phyloP scores from a whole-genome alignment of 2,888 invertebrate species.

The Limnephilus rhombicus region DNA sequence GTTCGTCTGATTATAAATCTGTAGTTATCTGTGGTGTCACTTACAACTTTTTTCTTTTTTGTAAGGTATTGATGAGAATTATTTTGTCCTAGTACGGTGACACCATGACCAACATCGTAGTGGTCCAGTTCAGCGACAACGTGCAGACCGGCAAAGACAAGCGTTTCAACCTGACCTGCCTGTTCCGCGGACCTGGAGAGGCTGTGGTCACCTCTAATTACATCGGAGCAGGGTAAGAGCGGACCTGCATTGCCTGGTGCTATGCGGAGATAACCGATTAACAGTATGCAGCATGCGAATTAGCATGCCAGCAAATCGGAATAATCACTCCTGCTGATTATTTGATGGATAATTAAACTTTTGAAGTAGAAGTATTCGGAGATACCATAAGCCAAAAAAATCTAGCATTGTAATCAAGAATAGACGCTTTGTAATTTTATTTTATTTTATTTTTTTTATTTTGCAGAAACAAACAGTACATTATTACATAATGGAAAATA shows the following conservation, averaged over 20 bases:
- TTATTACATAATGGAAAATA: too few relatives aligned
- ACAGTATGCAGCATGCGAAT: slow-evolving; percentile 49
- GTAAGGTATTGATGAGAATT: not conserved
- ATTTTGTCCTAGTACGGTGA: slow-evolving; percentile 86
- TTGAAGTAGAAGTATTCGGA: not conserved
- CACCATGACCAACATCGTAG: slow-evolving; percentile 95
- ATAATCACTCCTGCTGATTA: not conserved
- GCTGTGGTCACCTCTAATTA: slow-evolving; percentile 95
- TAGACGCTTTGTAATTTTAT: not conserved
- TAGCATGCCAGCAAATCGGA: slow-evolving; percentile 24
- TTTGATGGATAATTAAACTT: not conserved
- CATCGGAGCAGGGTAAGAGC: slow-evolving; percentile 91
- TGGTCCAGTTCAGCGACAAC: slow-evolving; percentile 95
- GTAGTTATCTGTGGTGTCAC: too few relatives aligned
- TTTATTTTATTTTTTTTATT: too few relatives aligned
- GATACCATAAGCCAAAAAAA: not conserved
- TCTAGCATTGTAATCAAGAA: not conserved
- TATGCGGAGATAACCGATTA: slow-evolving; percentile 49
- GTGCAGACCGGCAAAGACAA: slow-evolving; percentile 95
- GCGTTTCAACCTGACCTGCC: slow-evolving; percentile 94
- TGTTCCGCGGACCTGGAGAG: slow-evolving; percentile 94
- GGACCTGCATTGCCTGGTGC: not conserved
- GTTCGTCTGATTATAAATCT: too few relatives aligned
- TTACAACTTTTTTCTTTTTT: not conserved
- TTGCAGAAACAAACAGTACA: too few relatives aligned